phyloP scores from a whole-genome alignment of 1,140 invertebrate species.

The Trichoplusia ni region DNA sequence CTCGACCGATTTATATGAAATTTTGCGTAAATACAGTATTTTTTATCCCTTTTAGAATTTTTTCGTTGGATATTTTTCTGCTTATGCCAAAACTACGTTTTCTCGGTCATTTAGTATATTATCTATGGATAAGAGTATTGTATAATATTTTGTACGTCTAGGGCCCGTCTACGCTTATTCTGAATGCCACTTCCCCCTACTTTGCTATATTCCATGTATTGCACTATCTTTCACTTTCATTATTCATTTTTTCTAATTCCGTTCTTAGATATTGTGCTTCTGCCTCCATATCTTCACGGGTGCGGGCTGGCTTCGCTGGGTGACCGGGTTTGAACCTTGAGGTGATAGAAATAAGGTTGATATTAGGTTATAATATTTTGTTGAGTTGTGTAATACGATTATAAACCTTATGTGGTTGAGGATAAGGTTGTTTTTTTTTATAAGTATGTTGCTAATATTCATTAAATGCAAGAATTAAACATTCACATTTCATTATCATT shows the following conservation, averaged over 20 bases:
- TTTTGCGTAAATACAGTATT: no score
- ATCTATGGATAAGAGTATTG: not conserved
- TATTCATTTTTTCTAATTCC: conserved; percentile 29
- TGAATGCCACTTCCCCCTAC: no score
- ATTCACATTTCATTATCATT: no score
- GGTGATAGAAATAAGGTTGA: not conserved
- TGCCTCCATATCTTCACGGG: conserved; percentile 62
- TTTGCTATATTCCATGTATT: no score
- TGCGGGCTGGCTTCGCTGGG: conserved; percentile 64
- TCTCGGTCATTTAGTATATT: not conserved
- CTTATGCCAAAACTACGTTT: not conserved
- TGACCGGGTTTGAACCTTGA: conserved; percentile 52
- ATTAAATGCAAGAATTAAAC: no score
- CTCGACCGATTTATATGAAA: no score
- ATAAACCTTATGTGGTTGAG: no score
- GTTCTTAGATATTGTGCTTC: conserved; percentile 65
- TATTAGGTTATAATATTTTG: not conserved
- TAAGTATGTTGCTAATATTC: no score
- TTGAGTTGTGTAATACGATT: no score
- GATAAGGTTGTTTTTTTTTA: no score
- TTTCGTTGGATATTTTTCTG: no score
- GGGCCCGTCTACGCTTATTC: not conserved
- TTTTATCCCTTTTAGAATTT: no score
- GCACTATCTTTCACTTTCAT: not conserved
- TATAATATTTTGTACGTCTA: not conserved